phyloP scores from a whole-genome alignment of 2,797 vertebrate species.

The Pipistrellus pipistrellus region DNA sequence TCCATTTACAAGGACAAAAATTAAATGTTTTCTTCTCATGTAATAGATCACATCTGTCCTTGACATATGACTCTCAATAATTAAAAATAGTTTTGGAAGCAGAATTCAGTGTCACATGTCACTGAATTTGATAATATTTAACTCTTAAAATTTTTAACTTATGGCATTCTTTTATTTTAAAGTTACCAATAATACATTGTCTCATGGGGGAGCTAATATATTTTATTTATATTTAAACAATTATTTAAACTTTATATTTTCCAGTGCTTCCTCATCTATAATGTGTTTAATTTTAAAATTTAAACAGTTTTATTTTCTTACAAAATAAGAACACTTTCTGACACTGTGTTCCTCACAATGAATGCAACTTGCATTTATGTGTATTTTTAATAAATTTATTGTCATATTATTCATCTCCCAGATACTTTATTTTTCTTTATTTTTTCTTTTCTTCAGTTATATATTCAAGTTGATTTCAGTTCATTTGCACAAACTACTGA shows the following conservation, averaged over 20 bases:
- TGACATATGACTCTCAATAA: not conserved
- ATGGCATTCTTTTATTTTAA: not conserved
- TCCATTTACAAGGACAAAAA: not conserved
- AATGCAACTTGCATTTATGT: not conserved
- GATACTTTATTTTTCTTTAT: not conserved
- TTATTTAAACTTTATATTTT: slow-evolving; percentile 19
- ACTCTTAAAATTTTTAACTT: slow-evolving; percentile 8
- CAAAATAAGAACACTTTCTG: not conserved
- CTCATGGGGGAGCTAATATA: not conserved
- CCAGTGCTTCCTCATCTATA: not conserved
- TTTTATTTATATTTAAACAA: slow-evolving; percentile 43
- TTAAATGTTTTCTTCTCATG: not conserved
- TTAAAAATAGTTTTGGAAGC: not conserved
- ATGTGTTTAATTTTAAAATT: slow-evolving; percentile 58
- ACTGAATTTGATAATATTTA: not conserved
- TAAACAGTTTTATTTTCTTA: slow-evolving; percentile 22
- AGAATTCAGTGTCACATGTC: not conserved
- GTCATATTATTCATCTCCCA: not conserved
- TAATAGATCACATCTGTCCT: not conserved
- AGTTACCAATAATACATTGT: not conserved
- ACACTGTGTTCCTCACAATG: not conserved
- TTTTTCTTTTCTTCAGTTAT: not conserved
- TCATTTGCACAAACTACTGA: not conserved
- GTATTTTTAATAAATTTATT: slow-evolving; percentile 50
- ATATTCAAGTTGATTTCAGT: slow-evolving; percentile 28